Percentiles rank a stretch among this genome's conserved stretches.
These are phyloP conservation scores for Phoebastria nigripes DNA, from an alignment of 2,797 vertebrate genomes.

Conservation along the genomic window DNA sequence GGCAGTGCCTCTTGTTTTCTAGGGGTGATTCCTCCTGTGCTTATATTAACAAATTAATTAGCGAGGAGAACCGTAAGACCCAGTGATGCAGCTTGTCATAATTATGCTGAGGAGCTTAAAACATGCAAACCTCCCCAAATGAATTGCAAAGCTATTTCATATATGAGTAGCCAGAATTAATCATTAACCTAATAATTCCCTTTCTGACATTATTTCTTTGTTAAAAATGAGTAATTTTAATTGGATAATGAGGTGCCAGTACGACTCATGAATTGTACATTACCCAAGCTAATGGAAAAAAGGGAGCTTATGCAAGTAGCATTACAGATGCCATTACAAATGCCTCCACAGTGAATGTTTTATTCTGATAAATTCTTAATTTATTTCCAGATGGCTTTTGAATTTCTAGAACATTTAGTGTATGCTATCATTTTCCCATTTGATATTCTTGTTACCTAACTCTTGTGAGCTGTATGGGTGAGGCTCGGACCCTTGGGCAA, in stretches of 20 bases:
- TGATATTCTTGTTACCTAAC: background rate
- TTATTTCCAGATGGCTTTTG: background rate
- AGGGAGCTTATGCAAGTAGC: background rate
- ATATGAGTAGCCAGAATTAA: constrained; percentile 11
- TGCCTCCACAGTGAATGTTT: background rate
- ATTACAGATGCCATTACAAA: background rate
- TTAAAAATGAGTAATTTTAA: constrained; percentile 24
- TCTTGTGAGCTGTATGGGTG: background rate
- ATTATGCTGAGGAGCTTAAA: background rate
- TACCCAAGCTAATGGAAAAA: constrained; percentile 8
- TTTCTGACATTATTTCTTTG: background rate
- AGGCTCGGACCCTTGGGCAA: background rate
- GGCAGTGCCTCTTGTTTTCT: background rate
- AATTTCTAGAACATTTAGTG: background rate
- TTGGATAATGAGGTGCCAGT: constrained; percentile 33
- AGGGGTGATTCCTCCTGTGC: background rate
- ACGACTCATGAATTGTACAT: background rate
- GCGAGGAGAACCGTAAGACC: background rate
- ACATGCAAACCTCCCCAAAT: background rate
- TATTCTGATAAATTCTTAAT: background rate
- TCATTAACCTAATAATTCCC: constrained; percentile 31
- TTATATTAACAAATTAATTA: background rate
- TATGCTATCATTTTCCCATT: background rate
- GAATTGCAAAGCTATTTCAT: constrained; percentile 11
- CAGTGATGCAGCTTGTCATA: background rate